Evolutionary conservation across 1,140 invertebrate genomes (phyloP).

Genomic region (Cydia amplana): DNA sequence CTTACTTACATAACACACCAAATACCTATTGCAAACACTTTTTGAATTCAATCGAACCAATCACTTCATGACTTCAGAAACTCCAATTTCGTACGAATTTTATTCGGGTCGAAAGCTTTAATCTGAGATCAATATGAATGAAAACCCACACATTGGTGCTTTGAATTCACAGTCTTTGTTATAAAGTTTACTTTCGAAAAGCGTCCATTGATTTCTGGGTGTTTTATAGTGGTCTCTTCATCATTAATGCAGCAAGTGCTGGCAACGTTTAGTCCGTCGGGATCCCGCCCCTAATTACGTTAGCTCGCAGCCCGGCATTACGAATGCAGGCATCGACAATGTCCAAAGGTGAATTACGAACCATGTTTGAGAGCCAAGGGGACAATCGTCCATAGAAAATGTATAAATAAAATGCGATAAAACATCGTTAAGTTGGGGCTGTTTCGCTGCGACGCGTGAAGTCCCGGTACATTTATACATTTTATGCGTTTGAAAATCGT

Average conservation of each 20-base stretch:
- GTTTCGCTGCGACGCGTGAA: neutral
- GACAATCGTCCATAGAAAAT: neutral
- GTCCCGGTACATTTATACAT: neutral
- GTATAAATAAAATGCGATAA: slow-evolving; percentile 4
- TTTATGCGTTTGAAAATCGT: neutral
- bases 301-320: slow-evolving; percentile 16
- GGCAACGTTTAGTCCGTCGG: slow-evolving; percentile 22
- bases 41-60: neutral
- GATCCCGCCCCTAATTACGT: slow-evolving; percentile 24
- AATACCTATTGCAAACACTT: too few relatives aligned
- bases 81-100: neutral
- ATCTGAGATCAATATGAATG: neutral
- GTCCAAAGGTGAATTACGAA: slow-evolving; percentile 28
- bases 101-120: neutral
- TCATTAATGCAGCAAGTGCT: slow-evolving; percentile 29
- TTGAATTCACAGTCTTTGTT: neutral
- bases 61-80: neutral
- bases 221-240: slow-evolving; percentile 24
- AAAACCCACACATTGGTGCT: neutral
- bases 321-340: slow-evolving; percentile 31
- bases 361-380: slow-evolving; percentile 19
- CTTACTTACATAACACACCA: too few relatives aligned
- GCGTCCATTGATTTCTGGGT: neutral
- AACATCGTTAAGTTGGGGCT: neutral
- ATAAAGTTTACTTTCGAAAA: slow-evolving; percentile 5